A percentile compares a stretch with the other conserved stretches of the same genome.
Evolutionary conservation across 2,888 invertebrate species (phyloP).

Genomic region (Steinernema hermaphroditum): DNA sequence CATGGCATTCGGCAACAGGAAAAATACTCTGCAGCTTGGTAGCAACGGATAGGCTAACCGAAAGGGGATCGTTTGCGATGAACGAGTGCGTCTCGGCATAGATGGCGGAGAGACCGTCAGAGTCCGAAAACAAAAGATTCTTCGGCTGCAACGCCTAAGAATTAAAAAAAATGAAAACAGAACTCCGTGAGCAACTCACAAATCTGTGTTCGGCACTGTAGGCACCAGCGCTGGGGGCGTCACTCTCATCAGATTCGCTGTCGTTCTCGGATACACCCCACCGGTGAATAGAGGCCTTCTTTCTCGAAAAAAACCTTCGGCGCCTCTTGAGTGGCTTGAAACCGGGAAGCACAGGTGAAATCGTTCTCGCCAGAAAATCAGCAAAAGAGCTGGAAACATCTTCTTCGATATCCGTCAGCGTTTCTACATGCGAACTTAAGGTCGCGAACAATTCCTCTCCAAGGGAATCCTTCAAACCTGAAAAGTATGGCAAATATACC

Average conservation of each 20-base stretch:
- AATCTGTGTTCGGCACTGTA: no score
- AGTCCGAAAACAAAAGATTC: slow-evolving; percentile 10
- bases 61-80: no score
- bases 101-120: slow-evolving; percentile 1
- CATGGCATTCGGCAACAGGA: background rate
- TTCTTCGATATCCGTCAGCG: background rate
- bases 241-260: slow-evolving; percentile 2
- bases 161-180: background rate
- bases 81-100: background rate
- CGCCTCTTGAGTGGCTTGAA: background rate
- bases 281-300: background rate
- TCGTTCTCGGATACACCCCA: slow-evolving; percentile 6
- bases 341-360: no score
- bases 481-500: background rate
- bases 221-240: background rate
- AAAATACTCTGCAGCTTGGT: background rate
- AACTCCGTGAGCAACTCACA: background rate
- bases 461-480: background rate
- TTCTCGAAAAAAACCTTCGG: background rate
- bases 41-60: background rate
- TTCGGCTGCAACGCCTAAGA: background rate
- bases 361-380: no score
- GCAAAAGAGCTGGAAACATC: background rate
- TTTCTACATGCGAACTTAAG: background rate
- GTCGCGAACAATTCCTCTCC: background rate